phyloP scores from a whole-genome alignment of 2,797 vertebrate species.

The Mormyrops attenuatus region DNA sequence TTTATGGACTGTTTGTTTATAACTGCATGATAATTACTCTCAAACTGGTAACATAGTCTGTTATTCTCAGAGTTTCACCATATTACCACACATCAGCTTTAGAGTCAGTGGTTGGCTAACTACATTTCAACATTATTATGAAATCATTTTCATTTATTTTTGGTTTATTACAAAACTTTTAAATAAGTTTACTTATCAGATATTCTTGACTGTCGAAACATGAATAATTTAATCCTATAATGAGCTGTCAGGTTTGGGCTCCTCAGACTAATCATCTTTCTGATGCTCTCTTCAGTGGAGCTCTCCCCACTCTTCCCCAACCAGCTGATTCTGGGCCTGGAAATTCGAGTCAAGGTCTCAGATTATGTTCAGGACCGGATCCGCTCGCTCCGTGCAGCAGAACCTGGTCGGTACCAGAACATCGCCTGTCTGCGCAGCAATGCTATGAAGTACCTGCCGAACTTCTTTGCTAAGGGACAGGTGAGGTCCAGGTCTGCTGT shows the following conservation, averaged over 20 bases:
- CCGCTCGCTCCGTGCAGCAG: conserved; percentile 64
- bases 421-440: conserved; percentile 85
- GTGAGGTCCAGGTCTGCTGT: conserved; percentile 44
- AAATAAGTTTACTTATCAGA: neutral
- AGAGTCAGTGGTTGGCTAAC: neutral
- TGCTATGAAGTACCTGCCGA: conserved; percentile 91
- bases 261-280: neutral
- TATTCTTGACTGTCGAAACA: neutral
- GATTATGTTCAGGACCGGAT: conserved; percentile 86
- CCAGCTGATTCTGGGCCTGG: conserved; percentile 79
- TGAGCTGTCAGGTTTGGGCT: neutral
- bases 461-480: conserved; percentile 87
- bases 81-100: neutral
- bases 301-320: conserved; percentile 79
- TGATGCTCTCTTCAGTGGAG: conserved; percentile 61
- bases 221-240: neutral
- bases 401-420: conserved; percentile 78
- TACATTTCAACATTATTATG: neutral
- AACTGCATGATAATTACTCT: neutral
- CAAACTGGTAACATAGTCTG: neutral
- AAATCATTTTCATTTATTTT: neutral
- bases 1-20: neutral
- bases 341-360: conserved; percentile 86
- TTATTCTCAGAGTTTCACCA: neutral
- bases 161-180: neutral